phyloP scores from a whole-genome alignment of 2,888 invertebrate genomes.

The Allygus modestus region DNA sequence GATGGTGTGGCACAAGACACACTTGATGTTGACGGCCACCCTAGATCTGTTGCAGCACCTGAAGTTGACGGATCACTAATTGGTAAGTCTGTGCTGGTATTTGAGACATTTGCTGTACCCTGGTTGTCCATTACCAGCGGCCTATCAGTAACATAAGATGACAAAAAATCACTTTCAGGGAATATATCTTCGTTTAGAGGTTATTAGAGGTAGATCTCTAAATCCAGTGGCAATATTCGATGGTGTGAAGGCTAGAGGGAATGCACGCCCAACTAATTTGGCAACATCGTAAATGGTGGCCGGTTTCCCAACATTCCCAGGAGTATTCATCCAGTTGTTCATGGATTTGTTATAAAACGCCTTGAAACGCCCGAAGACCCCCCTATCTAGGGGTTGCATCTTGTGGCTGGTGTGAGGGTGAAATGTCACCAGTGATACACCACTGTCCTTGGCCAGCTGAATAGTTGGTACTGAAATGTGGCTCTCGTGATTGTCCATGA shows the following conservation, averaged over 20 bases:
- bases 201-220: conserved; percentile 63
- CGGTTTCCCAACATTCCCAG: conserved; percentile 70
- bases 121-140: too few species aligned
- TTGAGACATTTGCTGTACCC: too few species aligned
- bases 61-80: too few species aligned
- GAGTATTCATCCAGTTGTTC: conserved; percentile 27
- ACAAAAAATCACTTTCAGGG: conserved; percentile 13
- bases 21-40: too few species aligned
- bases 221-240: conserved; percentile 10
- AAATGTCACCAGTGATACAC: neutral
- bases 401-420: too few species aligned
- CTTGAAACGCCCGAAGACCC: too few species aligned
- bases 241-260: conserved; percentile 49
- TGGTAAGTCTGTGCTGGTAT: too few species aligned
- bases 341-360: conserved; percentile 28
- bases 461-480: neutral
- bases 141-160: conserved; percentile 20
- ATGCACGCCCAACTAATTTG: conserved; percentile 64
- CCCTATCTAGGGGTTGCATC: too few species aligned
- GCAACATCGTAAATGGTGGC: conserved; percentile 73
- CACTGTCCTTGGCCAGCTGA: neutral
- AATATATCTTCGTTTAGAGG: conserved; percentile 61
- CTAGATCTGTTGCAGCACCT: too few species aligned
- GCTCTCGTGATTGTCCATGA: conserved; percentile 7
- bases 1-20: too few species aligned